A percentile compares a stretch with the other conserved stretches of the same genome.
Conservation (phyloP, 2,797 vertebrate genomes). For the Melopsittacus undulatus region DNA sequence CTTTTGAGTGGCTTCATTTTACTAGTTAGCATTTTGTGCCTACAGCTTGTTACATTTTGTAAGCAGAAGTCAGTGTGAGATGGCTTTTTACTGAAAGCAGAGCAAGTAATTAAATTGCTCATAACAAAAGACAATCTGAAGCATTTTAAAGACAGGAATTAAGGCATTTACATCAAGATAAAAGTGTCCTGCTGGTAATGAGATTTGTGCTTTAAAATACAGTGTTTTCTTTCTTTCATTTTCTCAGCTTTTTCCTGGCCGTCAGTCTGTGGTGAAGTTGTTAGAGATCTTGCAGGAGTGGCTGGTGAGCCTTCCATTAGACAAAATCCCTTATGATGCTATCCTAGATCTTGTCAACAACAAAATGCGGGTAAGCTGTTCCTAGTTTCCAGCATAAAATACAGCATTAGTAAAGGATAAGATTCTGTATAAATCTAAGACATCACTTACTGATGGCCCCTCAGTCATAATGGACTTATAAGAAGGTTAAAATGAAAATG, state of each 20-base stretch:
- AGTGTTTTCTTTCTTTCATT: not conserved
- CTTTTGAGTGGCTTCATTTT: not conserved
- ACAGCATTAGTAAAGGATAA: conserved; percentile 48
- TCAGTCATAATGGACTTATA: conserved; percentile 57
- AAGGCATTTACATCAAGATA: not conserved
- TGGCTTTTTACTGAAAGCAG: not conserved
- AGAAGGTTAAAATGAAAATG: conserved; percentile 65
- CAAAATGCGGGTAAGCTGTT: conserved; percentile 89
- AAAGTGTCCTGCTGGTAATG: not conserved
- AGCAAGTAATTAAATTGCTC: not conserved
- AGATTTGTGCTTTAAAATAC: not conserved
- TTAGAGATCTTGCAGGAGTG: conserved; percentile 93
- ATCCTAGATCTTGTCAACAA: conserved; percentile 96
- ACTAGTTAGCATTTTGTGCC: not conserved
- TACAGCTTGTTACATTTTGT: not conserved
- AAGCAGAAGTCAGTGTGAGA: not conserved
- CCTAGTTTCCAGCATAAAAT: not conserved
- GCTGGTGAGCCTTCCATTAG: conserved; percentile 90
- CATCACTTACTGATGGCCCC: conserved; percentile 27
- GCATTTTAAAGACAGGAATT: not conserved
- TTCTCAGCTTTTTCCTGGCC: conserved; percentile 86
- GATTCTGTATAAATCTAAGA: conserved; percentile 2
- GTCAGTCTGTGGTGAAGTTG: conserved; percentile 86
- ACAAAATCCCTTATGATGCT: conserved; percentile 90
- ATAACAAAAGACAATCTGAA: not conserved